Evolutionary conservation across 2,888 invertebrate genomes (phyloP), one percentile per base, ranked within the genome.

Genomic region (Chromoteleia sp.): DNA sequence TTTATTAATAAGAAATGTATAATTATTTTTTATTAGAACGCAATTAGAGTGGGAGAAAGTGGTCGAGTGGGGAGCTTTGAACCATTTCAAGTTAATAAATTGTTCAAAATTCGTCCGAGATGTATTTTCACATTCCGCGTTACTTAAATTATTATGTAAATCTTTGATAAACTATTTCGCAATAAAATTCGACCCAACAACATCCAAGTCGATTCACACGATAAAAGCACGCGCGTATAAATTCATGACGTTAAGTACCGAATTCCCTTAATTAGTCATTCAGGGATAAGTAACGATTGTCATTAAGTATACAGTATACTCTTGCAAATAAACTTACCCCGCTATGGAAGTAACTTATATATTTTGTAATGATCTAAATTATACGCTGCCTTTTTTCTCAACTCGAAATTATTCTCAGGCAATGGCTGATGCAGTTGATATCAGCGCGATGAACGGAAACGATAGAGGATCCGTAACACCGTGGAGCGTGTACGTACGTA

Each of bases 401-500:
- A 43, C 19, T 52, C 8, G 15, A 33, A 75, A 50, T 33, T 43
- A 50, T 75, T 58, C 70, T 52, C 80, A 65, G 50, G 59, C 58
- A 17, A 65, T 10, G 41, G n/a, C 12, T 56, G 67, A 67, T 41
- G 48, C 17, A 7, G 41, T 54, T 70, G 63, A 71, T 78, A 81
- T 41, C 50, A 33, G 33, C 25, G 63, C 61, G 71, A 70, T 78
- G 58, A 56, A 74, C 67, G 63, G 78, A 73, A 70, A 79, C 75
- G 83, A 86, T 86, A 83, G 73, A 50, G 36, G 56, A 61, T 65
- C 48, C 58, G 68, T 65, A 33, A 71, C 74, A 59, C 41, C 50
- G 41, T 65, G 61, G 71, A 33, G 39, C 19, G 39, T 58, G 48
- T 58, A 48, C 59, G 39, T 56, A 52, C 59, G 39, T 33, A 54